phyloP scores from a whole-genome alignment of 2,113 vertebrate species.

The Xiphophorus maculatus region DNA sequence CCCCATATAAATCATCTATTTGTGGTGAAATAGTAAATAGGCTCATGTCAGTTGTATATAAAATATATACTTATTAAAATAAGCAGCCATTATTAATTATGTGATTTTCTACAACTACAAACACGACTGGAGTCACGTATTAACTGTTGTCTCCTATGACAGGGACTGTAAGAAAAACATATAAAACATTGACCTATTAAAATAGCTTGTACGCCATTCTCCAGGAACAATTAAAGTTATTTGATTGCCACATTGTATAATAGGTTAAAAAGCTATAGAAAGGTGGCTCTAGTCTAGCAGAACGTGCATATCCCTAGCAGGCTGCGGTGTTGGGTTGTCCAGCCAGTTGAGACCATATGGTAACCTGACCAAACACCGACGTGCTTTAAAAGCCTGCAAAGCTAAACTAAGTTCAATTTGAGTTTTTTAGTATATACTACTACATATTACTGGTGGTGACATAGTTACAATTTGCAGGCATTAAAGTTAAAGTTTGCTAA shows the following conservation, averaged over 20 bases:
- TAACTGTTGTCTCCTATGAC: neutral
- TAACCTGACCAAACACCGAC: slow-evolving; percentile 16
- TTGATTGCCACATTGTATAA: slow-evolving; percentile 1
- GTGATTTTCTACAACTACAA: neutral
- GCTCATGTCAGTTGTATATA: neutral
- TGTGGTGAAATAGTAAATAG: neutral
- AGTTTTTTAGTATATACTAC: no score
- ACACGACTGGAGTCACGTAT: neutral
- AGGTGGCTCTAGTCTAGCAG: neutral
- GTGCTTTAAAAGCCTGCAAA: slow-evolving; percentile 10
- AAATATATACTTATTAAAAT: neutral
- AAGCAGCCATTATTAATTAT: neutral
- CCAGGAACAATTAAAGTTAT: no score
- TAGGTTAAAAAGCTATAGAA: neutral
- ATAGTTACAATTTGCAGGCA: neutral
- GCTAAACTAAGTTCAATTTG: slow-evolving; percentile 27
- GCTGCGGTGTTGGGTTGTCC: slow-evolving; percentile 13
- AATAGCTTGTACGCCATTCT: no score
- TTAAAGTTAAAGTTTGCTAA: neutral
- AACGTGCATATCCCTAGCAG: slow-evolving; percentile 6
- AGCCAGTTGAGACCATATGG: slow-evolving; percentile 35
- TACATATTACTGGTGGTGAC: neutral
- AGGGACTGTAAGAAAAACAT: neutral
- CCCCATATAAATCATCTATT: neutral
- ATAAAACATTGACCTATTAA: no score